Conservation (phyloP, 2,113 vertebrate species). For the Spea bombifrons region DNA sequence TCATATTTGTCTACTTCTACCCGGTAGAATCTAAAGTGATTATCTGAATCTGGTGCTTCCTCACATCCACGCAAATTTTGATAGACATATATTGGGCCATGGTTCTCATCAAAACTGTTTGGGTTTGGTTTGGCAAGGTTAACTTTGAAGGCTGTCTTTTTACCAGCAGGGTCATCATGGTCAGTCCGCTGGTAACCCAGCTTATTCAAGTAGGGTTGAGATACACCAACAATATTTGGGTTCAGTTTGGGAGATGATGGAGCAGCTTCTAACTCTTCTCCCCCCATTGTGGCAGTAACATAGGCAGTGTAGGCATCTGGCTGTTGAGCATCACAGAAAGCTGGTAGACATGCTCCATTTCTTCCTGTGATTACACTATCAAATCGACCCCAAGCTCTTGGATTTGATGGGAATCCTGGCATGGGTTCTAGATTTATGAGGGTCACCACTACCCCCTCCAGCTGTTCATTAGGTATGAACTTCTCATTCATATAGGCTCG, state of each 20-base stretch:
- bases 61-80: conserved; percentile 80
- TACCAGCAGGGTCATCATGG: conserved; percentile 79
- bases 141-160: conserved; percentile 88
- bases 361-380: conserved; percentile 90
- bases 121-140: conserved; percentile 88
- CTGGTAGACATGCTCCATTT: conserved; percentile 92
- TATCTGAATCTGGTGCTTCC: conserved; percentile 74
- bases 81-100: conserved; percentile 89
- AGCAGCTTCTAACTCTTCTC: conserved; percentile 90
- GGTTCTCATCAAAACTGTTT: conserved; percentile 76
- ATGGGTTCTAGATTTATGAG: conserved; percentile 90
- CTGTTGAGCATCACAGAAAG: conserved; percentile 81
- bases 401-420: conserved; percentile 84
- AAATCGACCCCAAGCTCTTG: conserved; percentile 92
- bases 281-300: conserved; percentile 83
- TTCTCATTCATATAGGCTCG: conserved; percentile 91
- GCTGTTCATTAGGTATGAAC: conserved; percentile 80
- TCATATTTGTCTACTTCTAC: conserved; percentile 94
- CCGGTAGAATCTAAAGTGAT: conserved; percentile 91
- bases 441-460: conserved; percentile 87
- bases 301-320: conserved; percentile 88
- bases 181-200: conserved; percentile 85
- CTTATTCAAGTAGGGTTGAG: conserved; percentile 86
- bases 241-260: conserved; percentile 82
- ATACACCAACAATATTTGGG: conserved; percentile 80